Evolutionary conservation across 2,113 vertebrate genomes (phyloP).

Genomic region (Oryzias woworae): DNA sequence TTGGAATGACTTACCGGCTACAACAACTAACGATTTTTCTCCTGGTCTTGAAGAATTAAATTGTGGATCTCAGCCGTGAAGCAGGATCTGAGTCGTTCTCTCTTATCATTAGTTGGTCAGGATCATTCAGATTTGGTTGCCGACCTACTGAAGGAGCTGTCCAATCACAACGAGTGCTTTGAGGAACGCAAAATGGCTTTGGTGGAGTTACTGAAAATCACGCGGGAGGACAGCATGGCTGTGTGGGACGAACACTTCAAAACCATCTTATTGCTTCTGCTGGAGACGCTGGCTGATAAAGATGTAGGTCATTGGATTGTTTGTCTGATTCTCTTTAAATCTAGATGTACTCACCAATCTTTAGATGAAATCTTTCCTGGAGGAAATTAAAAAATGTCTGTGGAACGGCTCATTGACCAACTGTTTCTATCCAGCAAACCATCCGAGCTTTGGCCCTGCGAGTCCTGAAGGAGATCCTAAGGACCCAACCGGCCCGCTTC

Average conservation of each 20-base stretch:
- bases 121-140: constrained; percentile 94
- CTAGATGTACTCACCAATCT: no score
- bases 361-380: no score
- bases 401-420: neutral
- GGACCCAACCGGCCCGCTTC: constrained; percentile 94
- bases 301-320: constrained; percentile 78
- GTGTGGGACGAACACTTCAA: constrained; percentile 99
- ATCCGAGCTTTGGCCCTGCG: constrained; percentile 92
- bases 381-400: neutral
- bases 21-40: no score
- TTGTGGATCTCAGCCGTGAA: no score
- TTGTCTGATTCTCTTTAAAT: neutral
- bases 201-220: constrained; percentile 95
- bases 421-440: constrained; percentile 81
- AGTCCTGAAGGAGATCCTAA: constrained; percentile 95
- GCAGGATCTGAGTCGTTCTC: neutral
- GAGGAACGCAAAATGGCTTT: constrained; percentile 94
- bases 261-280: constrained; percentile 92
- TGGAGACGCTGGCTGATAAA: constrained; percentile 97
- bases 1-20: no score
- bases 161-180: constrained; percentile 94
- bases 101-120: constrained; percentile 78
- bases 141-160: constrained; percentile 95
- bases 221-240: constrained; percentile 90
- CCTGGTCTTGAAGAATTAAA: no score